phyloP scores from a whole-genome alignment of 2,888 invertebrate species.

The Ichneumoninae sp. region DNA sequence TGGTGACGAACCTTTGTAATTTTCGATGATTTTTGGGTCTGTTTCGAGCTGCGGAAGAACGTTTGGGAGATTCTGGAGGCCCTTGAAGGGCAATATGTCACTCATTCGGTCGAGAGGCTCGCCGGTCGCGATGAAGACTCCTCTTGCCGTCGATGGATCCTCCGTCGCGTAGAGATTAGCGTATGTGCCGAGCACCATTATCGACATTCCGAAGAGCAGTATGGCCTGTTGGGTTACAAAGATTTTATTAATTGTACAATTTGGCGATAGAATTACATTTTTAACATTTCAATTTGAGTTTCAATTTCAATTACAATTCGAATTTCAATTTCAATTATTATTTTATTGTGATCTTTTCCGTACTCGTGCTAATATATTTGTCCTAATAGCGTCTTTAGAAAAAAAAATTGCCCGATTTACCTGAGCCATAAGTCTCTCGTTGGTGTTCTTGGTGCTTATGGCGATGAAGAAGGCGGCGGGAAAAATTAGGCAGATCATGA shows the following conservation, averaged over 20 bases:
- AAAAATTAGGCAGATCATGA: conserved; percentile 96
- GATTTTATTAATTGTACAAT: conserved; percentile 44
- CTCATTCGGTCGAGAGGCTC: conserved; percentile 77
- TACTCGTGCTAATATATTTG: no score
- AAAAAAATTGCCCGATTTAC: conserved; percentile 84
- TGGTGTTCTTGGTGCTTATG: conserved; percentile 93
- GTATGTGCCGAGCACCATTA: conserved; percentile 96
- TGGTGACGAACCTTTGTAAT: conserved; percentile 70
- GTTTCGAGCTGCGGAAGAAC: conserved; percentile 54
- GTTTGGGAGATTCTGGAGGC: neutral
- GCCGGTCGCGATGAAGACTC: conserved; percentile 72
- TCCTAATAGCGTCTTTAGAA: no score
- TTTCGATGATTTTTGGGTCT: conserved; percentile 64
- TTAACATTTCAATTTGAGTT: no score
- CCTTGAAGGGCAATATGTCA: conserved; percentile 69
- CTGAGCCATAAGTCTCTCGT: conserved; percentile 93
- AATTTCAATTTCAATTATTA: no score
- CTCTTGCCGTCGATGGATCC: conserved; percentile 84
- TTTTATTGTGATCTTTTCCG: no score
- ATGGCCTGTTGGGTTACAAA: conserved; percentile 87
- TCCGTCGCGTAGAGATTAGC: conserved; percentile 93
- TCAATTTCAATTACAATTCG: no score
- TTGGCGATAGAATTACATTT: no score
- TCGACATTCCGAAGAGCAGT: conserved; percentile 92
- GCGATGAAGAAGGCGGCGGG: conserved; percentile 96